Percentiles rank a stretch among this genome's conserved stretches.
phyloP scores from a whole-genome alignment of 2,888 invertebrate species.

The Pterobdella sp. region DNA sequence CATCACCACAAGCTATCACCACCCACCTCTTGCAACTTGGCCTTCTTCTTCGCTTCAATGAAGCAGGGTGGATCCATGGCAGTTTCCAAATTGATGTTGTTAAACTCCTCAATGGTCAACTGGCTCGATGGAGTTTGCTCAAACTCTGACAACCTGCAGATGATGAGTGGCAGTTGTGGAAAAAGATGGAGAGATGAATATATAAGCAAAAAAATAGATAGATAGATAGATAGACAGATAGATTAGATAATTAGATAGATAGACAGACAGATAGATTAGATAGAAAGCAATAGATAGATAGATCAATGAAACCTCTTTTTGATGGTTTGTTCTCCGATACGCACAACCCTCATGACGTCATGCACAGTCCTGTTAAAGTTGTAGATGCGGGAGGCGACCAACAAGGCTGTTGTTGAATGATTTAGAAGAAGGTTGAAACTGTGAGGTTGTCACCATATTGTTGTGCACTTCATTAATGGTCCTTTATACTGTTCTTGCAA shows the following conservation, averaged over 20 bases:
- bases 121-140: conserved; percentile 91
- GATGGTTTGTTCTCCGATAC: conserved; percentile 86
- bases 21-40: conserved; percentile 55
- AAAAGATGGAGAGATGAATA: neutral
- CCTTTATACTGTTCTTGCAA: neutral
- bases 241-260: neutral
- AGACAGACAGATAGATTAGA: neutral
- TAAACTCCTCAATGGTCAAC: conserved; percentile 89
- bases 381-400: conserved; percentile 87
- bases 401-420: conserved; percentile 61
- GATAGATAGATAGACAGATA: neutral
- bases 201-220: neutral
- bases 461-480: neutral
- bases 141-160: conserved; percentile 70
- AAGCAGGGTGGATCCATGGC: conserved; percentile 94
- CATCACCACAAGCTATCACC: neutral
- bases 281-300: neutral
- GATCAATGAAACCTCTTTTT: conserved; percentile 64
- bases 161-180: too few relatives aligned
- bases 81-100: conserved; percentile 88
- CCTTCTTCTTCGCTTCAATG: conserved; percentile 77
- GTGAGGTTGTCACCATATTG: neutral
- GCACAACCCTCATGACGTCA: conserved; percentile 86
- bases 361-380: conserved; percentile 76
- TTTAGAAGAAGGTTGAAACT: neutral